These are phyloP conservation scores for Empidonax traillii DNA, from an alignment of 2,113 vertebrate species.

Conservation along the genomic window DNA sequence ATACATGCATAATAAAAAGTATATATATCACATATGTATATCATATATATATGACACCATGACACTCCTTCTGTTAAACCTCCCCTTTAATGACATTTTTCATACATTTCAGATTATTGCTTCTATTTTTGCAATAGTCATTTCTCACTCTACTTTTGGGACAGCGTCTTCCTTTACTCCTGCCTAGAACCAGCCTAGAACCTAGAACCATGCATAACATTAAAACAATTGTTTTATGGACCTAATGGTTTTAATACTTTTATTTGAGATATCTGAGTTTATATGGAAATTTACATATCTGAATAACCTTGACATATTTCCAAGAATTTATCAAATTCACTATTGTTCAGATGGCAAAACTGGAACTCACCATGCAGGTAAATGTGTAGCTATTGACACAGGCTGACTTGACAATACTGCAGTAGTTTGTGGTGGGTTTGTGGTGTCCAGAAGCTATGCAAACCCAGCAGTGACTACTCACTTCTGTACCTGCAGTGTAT, in stretches of 20 bases:
- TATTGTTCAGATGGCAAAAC: neutral
- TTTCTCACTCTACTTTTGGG: neutral
- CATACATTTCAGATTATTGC: neutral
- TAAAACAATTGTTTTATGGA: neutral
- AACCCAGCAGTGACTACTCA: neutral
- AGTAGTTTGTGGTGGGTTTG: neutral
- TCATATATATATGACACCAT: neutral
- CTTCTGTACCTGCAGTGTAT: neutral
- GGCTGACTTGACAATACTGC: neutral
- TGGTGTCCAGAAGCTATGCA: neutral
- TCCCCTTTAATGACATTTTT: neutral
- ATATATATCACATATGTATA: neutral
- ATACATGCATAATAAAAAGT: neutral
- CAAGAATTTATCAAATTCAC: neutral
- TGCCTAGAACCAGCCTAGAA: neutral
- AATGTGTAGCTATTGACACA: neutral
- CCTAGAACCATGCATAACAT: neutral
- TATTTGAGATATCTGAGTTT: neutral
- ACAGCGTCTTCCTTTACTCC: neutral
- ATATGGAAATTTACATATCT: neutral
- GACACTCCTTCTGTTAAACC: neutral
- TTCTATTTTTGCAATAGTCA: neutral
- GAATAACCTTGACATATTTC: neutral
- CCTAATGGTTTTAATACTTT: neutral
- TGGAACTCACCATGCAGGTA: neutral